phyloP scores from a whole-genome alignment of 1,140 invertebrate genomes.

The Drosophila pruinosa region DNA sequence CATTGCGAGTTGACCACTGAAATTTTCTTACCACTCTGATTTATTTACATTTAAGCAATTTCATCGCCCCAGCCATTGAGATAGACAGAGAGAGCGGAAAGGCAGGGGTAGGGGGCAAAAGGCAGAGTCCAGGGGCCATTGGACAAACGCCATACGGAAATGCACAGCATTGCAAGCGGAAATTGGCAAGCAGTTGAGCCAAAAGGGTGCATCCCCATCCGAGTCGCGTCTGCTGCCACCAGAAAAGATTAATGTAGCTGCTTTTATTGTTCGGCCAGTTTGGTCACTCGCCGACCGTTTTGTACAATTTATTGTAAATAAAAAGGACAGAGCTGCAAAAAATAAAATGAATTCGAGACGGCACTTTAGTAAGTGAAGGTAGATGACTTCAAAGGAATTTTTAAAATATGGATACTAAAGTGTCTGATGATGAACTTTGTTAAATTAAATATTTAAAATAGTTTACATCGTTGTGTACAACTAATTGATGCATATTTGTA shows the following conservation, averaged over 20 bases:
- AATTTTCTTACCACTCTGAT: slow-evolving; percentile 79
- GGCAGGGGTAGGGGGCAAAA: background rate
- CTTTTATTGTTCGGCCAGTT: slow-evolving; percentile 79
- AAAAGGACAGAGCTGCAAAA: slow-evolving; percentile 53
- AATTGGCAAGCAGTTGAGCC: slow-evolving; percentile 67
- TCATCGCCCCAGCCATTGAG: slow-evolving; percentile 58
- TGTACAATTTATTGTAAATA: slow-evolving; percentile 75
- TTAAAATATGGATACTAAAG: too few species aligned
- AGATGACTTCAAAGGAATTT: too few species aligned
- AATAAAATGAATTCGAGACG: slow-evolving; percentile 26
- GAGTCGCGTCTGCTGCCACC: slow-evolving; percentile 25
- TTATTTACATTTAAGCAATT: slow-evolving; percentile 81
- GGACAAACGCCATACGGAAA: slow-evolving; percentile 43
- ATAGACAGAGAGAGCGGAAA: background rate
- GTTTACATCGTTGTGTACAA: too few species aligned
- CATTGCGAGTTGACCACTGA: slow-evolving; percentile 57
- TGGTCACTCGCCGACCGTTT: slow-evolving; percentile 61
- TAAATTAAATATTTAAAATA: too few species aligned
- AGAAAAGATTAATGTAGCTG: slow-evolving; percentile 70
- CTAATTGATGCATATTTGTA: too few species aligned
- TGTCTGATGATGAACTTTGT: too few species aligned
- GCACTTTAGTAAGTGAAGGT: background rate
- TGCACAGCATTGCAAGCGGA: slow-evolving; percentile 72
- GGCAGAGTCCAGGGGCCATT: background rate
- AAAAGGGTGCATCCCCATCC: slow-evolving; percentile 34